Conservation (phyloP, 2,113 vertebrate genomes). For the Nymphicus hollandicus region DNA sequence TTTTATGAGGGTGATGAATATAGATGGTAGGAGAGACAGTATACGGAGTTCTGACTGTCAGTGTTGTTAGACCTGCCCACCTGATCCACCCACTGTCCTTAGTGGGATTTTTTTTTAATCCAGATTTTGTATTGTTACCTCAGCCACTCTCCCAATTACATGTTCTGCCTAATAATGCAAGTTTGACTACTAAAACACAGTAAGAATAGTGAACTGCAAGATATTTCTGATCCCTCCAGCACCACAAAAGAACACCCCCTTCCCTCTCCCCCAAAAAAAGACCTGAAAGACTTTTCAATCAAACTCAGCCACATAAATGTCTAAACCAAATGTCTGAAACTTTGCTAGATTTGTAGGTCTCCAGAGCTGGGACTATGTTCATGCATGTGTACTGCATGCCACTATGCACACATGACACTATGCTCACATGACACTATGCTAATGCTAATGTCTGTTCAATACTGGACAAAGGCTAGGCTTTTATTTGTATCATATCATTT, state of each 20-base stretch:
- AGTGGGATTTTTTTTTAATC: neutral
- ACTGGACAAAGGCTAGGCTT: neutral
- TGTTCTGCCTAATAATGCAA: neutral
- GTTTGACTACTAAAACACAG: neutral
- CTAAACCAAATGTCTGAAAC: neutral
- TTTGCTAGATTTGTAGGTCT: neutral
- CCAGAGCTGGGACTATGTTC: neutral
- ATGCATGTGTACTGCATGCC: neutral
- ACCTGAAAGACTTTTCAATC: neutral
- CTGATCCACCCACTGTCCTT: neutral
- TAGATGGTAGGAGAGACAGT: neutral
- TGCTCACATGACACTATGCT: neutral
- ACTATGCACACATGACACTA: neutral
- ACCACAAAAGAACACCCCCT: neutral
- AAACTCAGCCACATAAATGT: neutral
- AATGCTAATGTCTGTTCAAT: neutral
- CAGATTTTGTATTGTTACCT: neutral
- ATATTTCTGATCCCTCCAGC: neutral
- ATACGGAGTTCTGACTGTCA: neutral
- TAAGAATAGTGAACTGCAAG: neutral
- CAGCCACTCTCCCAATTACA: neutral
- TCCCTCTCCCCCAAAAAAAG: neutral
- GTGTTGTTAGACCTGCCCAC: neutral
- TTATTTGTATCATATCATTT: neutral
- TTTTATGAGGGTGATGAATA: neutral